Base-by-base conservation (phyloP, 2,888 invertebrate species). In the Lochmaea capreae region DNA sequence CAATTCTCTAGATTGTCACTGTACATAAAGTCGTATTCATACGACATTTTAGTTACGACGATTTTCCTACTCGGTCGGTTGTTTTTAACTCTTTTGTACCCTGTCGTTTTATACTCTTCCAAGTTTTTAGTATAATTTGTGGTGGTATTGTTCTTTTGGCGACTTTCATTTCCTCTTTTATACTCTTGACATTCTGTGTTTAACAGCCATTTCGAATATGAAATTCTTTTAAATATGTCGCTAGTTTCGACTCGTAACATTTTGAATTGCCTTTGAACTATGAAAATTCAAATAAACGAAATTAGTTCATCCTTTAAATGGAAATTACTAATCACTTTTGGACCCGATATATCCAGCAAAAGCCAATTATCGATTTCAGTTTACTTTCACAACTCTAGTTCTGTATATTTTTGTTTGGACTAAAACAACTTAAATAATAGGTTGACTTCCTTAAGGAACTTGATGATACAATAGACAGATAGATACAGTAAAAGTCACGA, bases 1-100 rank as follows among this genome's bases (percentile, higher is more conserved):
- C 62, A 62, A 62, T 62, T 62, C 61, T n/a, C 11, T 62, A 62
- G 16, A 62, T 62, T 39, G 61, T 62, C 61, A 62, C 42, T 62
- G 16, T 39, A 39, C 42, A 16, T 62, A 62, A 62, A 62, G 61
- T 62, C 42, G 14, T 16, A 62, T 33, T 39, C 39, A 62, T 62
- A 39, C 33, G 33, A 62, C 61, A 42, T 16, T 61, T 62, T 16
- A 62, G 16, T 39, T 62, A 42, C 33, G 61, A 62, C 61, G 61
- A 0, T 16, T 62, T n/a, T 62, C 61, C 42, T 62, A 42, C 33
- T 42, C 42, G 61, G 61, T 39, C 12, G 61, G 61, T 62, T 62
- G 42, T 62, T 62, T 42, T 59, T 22, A 26, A 26, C 59, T 59
- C 59, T 59, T 59, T 59, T 62, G 42, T 16, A 62, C 16, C 46